phyloP scores from a whole-genome alignment of 2,888 invertebrate species.

The Sthenelais limicola region DNA sequence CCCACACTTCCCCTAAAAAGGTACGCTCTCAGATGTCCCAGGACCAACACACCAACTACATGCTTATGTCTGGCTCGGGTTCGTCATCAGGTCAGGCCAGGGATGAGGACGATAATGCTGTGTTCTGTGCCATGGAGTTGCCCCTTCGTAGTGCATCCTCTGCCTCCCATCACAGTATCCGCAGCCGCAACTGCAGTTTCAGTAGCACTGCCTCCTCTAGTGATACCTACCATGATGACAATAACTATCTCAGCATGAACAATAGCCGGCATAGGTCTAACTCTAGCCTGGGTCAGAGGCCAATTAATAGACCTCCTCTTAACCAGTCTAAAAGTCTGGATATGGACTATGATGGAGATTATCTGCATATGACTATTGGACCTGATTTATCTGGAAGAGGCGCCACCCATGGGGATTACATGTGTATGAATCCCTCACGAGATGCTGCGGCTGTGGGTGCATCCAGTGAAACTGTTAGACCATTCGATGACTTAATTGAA shows the following conservation, averaged over 20 bases:
- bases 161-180: slow-evolving; percentile 3
- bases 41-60: slow-evolving; percentile 31
- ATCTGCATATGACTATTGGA: slow-evolving; percentile 22
- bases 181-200: slow-evolving; percentile 43
- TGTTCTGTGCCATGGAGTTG: slow-evolving; percentile 43
- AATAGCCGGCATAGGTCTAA: slow-evolving; percentile 29
- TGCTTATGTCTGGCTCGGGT: slow-evolving; percentile 34
- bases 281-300: slow-evolving; percentile 18
- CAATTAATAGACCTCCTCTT: slow-evolving; percentile 25
- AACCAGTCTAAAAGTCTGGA: slow-evolving; percentile 45
- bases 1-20: slow-evolving; percentile 30
- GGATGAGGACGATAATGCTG: slow-evolving; percentile 33
- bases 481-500: slow-evolving; percentile 47
- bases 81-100: background rate
- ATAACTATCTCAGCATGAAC: slow-evolving; percentile 6
- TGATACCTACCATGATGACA: slow-evolving; percentile 16
- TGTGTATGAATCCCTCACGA: slow-evolving; percentile 37
- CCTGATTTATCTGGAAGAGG: background rate
- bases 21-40: background rate
- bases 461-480: slow-evolving; percentile 20
- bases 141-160: slow-evolving; percentile 33
- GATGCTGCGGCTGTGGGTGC: slow-evolving; percentile 7
- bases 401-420: slow-evolving; percentile 37
- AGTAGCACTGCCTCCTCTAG: slow-evolving; percentile 33
- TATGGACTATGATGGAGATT: slow-evolving; percentile 38